These are phyloP conservation scores for Ursus arctos DNA, from an alignment of 2,113 vertebrate species.

Conservation along the genomic window DNA sequence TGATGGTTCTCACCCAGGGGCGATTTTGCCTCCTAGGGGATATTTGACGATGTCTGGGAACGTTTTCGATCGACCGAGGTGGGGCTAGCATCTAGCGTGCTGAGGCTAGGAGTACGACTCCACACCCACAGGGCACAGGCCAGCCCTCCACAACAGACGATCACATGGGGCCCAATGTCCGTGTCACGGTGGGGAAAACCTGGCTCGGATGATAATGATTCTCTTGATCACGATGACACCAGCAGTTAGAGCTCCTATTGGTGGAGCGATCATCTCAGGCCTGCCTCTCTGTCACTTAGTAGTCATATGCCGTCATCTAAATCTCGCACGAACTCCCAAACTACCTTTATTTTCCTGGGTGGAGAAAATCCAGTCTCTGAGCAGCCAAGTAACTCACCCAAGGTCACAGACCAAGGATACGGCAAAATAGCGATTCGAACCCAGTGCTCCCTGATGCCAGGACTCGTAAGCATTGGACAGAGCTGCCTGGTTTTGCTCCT, in stretches of 20 bases:
- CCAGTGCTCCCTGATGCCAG: background rate
- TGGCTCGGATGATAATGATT: background rate
- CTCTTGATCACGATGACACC: rapidly evolving
- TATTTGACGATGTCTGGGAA: background rate
- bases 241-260: background rate
- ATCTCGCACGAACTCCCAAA: background rate
- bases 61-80: background rate
- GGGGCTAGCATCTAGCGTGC: background rate
- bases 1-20: background rate
- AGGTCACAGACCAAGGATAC: background rate
- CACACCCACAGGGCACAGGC: rapidly evolving
- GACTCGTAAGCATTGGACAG: background rate
- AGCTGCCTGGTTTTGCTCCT: background rate
- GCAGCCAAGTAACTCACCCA: background rate
- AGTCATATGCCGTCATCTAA: background rate
- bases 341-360: background rate
- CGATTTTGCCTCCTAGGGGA: background rate
- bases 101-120: rapidly evolving
- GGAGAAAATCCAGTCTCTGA: background rate
- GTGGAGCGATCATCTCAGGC: background rate
- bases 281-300: background rate
- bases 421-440: background rate
- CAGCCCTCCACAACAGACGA: rapidly evolving
- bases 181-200: background rate
- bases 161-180: rapidly evolving